phyloP scores from a whole-genome alignment of 2,113 vertebrate genomes.

The Pterophyllum scalare region DNA sequence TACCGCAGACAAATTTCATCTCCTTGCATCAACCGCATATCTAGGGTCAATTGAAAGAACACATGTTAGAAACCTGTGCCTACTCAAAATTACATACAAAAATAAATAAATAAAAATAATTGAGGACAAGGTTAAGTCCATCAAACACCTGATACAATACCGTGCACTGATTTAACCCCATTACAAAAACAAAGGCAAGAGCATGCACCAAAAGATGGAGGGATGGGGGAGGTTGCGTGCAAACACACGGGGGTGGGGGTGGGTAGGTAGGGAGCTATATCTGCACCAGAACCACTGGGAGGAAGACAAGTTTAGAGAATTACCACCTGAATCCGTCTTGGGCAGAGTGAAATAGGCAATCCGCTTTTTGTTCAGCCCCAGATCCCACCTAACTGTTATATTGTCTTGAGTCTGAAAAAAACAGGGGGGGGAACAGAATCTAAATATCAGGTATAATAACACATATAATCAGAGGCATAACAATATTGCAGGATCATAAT shows the following conservation, averaged over 20 bases:
- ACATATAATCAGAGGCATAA: neutral
- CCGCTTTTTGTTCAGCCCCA: slow-evolving; percentile 99
- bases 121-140: neutral
- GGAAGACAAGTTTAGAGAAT: slow-evolving; percentile 67
- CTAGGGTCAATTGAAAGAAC: slow-evolving; percentile 69
- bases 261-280: slow-evolving; percentile 29
- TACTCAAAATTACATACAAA: neutral
- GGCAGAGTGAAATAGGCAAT: slow-evolving; percentile 99
- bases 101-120: neutral
- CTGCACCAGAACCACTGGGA: slow-evolving; percentile 59
- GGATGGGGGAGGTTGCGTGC: slow-evolving; percentile 44
- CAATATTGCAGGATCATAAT: neutral
- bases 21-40: slow-evolving; percentile 98
- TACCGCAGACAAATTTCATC: slow-evolving; percentile 98
- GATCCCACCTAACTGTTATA: slow-evolving; percentile 99
- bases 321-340: slow-evolving; percentile 98
- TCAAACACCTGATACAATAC: slow-evolving; percentile 1
- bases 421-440: neutral
- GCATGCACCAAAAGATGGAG: slow-evolving; percentile 59
- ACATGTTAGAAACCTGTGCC: neutral
- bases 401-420: slow-evolving; percentile 94
- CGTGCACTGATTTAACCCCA: neutral
- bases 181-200: neutral
- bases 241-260: slow-evolving; percentile 21
- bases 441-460: neutral